Conservation (phyloP, 1,140 invertebrate genomes). For the Drosophila willistoni region DNA sequence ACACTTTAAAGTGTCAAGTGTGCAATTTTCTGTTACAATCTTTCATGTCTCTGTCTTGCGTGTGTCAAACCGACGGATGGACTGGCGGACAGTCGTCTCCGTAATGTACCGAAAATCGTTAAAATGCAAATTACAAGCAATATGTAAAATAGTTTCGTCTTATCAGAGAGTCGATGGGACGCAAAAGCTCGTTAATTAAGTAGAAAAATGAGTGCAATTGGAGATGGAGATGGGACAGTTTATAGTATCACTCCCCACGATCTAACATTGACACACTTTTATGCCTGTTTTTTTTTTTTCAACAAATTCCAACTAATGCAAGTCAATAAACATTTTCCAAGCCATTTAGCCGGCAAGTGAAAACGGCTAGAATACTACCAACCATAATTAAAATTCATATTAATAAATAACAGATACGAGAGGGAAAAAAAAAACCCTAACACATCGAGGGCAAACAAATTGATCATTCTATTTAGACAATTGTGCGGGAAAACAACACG, state of each 20-base stretch:
- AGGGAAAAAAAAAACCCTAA: neutral
- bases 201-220: conserved; percentile 13
- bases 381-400: neutral
- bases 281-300: conserved; percentile 14
- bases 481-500: conserved; percentile 64
- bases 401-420: too few relatives aligned
- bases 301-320: conserved; percentile 37
- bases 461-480: conserved; percentile 67
- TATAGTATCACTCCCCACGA: conserved; percentile 33
- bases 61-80: neutral
- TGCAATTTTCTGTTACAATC: conserved; percentile 63
- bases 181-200: conserved; percentile 26
- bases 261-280: conserved; percentile 69
- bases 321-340: conserved; percentile 67
- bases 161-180: conserved; percentile 19
- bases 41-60: conserved; percentile 21
- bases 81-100: conserved; percentile 4
- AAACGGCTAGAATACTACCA: conserved; percentile 25
- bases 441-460: conserved; percentile 35
- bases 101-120: conserved; percentile 35
- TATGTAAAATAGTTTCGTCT: neutral
- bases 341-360: conserved; percentile 46
- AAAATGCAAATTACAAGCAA: conserved; percentile 37
- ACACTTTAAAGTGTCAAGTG: conserved; percentile 58
- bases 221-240: neutral